Evolutionary conservation across 2,113 vertebrate species (phyloP).

Genomic region (Sinocyclocheilus anophthalmus): DNA sequence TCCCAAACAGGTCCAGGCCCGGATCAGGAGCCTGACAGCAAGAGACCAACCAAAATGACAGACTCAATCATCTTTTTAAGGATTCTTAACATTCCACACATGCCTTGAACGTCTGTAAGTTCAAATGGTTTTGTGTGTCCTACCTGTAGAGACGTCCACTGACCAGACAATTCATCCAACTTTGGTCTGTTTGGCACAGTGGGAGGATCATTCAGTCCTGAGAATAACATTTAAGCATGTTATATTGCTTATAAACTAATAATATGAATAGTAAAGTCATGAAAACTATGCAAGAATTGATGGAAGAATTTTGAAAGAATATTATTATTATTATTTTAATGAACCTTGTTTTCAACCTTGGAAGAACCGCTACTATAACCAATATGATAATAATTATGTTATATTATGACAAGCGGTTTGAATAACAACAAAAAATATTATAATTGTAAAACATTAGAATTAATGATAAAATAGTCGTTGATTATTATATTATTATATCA

Average conservation of each 20-base stretch:
- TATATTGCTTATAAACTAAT: neutral
- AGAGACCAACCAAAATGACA: neutral
- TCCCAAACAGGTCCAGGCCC: constrained; percentile 80
- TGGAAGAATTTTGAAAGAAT: too few relatives aligned
- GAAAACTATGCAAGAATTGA: neutral
- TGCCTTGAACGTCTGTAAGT: neutral
- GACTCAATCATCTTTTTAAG: neutral
- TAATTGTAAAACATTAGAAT: neutral
- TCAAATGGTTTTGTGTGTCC: neutral
- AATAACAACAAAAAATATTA: neutral
- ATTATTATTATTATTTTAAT: too few relatives aligned
- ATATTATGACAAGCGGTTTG: too few relatives aligned
- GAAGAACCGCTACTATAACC: too few relatives aligned
- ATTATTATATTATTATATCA: neutral
- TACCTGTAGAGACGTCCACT: constrained; percentile 88
- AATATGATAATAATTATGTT: too few relatives aligned
- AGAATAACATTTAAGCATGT: neutral
- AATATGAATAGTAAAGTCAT: neutral
- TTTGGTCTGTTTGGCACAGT: constrained; percentile 68
- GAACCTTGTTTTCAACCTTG: too few relatives aligned
- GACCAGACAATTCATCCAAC: constrained; percentile 72
- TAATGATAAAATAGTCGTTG: too few relatives aligned
- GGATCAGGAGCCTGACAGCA: constrained; percentile 67
- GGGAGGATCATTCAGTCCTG: constrained; percentile 86
- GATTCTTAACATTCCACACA: too few relatives aligned